Percentiles rank a stretch among this genome's conserved stretches.
phyloP scores from a whole-genome alignment of 2,797 vertebrate species.

The Anguilla marmorata region DNA sequence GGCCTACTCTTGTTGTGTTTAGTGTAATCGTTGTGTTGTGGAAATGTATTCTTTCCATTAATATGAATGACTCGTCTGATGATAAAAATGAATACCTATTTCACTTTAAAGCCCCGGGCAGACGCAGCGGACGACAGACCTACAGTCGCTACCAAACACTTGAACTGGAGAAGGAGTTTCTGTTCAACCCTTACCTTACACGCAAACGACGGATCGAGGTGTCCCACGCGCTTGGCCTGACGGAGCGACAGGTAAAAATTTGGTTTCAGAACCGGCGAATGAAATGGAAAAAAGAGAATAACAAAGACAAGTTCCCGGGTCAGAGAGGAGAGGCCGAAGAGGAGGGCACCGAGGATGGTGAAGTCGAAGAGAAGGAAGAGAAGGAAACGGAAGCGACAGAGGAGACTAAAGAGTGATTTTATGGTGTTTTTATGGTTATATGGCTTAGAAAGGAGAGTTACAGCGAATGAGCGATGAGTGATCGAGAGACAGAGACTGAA shows the following conservation, averaged over 20 bases:
- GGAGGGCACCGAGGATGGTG: slow-evolving; percentile 33
- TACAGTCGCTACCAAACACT: slow-evolving; percentile 84
- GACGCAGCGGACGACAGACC: slow-evolving; percentile 80
- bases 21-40: not conserved
- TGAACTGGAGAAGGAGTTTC: slow-evolving; percentile 83
- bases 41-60: not conserved
- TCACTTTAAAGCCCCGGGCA: slow-evolving; percentile 72
- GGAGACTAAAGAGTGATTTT: slow-evolving; percentile 77
- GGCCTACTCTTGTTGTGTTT: not conserved
- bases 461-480: slow-evolving; percentile 29
- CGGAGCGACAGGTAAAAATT: slow-evolving; percentile 81
- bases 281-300: slow-evolving; percentile 85
- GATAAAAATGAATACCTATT: slow-evolving; percentile 35
- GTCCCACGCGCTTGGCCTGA: slow-evolving; percentile 80
- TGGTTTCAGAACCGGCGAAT: slow-evolving; percentile 84
- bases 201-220: slow-evolving; percentile 80
- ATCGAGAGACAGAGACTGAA: slow-evolving; percentile 42
- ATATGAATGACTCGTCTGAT: not conserved
- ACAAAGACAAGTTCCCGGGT: slow-evolving; percentile 80
- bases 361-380: slow-evolving; percentile 56
- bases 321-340: slow-evolving; percentile 61
- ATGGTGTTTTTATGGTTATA: slow-evolving; percentile 45
- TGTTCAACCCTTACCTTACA: slow-evolving; percentile 83
- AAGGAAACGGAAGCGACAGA: slow-evolving; percentile 71
- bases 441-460: slow-evolving; percentile 37